Evolutionary conservation across 2,113 vertebrate genomes (phyloP), one percentile per base, ranked within the genome.

Genomic region (Scomber scombrus): DNA sequence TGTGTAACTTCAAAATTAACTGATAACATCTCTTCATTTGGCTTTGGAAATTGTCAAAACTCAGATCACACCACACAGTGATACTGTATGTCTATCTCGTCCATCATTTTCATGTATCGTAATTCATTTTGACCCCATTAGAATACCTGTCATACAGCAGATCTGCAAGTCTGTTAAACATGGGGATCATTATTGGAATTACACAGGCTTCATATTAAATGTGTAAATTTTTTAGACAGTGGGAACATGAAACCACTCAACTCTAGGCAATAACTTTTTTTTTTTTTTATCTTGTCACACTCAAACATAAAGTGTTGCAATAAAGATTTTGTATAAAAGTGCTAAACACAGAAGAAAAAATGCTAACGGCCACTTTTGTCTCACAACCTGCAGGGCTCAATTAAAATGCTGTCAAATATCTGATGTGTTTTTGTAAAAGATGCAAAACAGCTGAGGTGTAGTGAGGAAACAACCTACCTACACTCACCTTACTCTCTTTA

Each of bases 171-270:
- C 34, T n/a, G 26, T 51, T 31, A 13, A 67, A 34, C 45, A 60
- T 0, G 5, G 45, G 8, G 16, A 34, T 21, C 57, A 58, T 40
- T 47, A 46, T 15, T 23, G 13, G 15, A 50, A 66, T 80, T 12
- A 43, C 50, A 26, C 1, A 45, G 26, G 19, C 29, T 2, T 29
- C 15, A 51, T 23, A 18, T 52, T 46, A 50, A 71, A 7, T 21
- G 55, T 47, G 62, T 61, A 29, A 51, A 74, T 78, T 73, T 64
- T 77, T 69, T 57, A 72, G 31, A 46, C 18, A 49, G 29, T 3
- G 13, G 56, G 58, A 75, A 61, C 45, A 64, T 54, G 26, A 73
- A 73, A 16, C 11, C 14, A 21, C 45, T 56, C 21, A 67, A 50
- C 40, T 23, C 16, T 14, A n/a, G n/a, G 52, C 4, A 26, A 40